A percentile compares a stretch with the other conserved stretches of the same genome.
Conservation (phyloP, 2,113 vertebrate species). For the Dicrurus megarhynchus region DNA sequence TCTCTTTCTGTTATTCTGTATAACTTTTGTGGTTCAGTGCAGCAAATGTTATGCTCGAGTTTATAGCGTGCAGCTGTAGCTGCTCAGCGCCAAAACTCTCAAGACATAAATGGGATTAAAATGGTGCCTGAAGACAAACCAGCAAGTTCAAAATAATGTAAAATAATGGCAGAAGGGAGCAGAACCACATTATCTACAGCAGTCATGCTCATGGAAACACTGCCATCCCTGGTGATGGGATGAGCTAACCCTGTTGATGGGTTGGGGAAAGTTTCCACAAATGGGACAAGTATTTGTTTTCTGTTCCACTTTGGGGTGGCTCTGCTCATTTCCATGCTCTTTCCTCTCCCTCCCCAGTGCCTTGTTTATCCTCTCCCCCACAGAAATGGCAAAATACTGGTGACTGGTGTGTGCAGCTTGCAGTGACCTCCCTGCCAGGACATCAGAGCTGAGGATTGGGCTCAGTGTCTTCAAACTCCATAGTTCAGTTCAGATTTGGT, state of each 20-base stretch:
- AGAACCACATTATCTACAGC: rapidly evolving
- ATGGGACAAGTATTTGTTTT: not conserved
- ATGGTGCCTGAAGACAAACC: not conserved
- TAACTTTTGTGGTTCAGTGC: not conserved
- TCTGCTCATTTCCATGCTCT: not conserved
- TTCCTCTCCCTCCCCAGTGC: not conserved
- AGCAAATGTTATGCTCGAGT: not conserved
- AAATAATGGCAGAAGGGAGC: not conserved
- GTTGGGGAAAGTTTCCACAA: not conserved
- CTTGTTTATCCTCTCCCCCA: not conserved
- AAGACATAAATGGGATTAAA: not conserved
- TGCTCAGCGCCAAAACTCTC: not conserved
- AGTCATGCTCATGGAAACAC: not conserved
- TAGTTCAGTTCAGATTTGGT: not conserved
- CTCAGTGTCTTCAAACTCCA: not conserved
- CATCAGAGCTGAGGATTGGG: not conserved
- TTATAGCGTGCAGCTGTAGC: not conserved
- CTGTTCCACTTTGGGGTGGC: not conserved
- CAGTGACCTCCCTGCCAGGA: not conserved
- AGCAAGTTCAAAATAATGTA: not conserved
- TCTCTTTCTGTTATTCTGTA: not conserved
- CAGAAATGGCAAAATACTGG: not conserved
- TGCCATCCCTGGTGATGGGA: not conserved
- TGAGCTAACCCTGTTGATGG: not conserved
- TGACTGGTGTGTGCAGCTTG: not conserved